Conservation (phyloP, 2,113 vertebrate genomes). For the Pseudorhombus dupliciocellatus region DNA sequence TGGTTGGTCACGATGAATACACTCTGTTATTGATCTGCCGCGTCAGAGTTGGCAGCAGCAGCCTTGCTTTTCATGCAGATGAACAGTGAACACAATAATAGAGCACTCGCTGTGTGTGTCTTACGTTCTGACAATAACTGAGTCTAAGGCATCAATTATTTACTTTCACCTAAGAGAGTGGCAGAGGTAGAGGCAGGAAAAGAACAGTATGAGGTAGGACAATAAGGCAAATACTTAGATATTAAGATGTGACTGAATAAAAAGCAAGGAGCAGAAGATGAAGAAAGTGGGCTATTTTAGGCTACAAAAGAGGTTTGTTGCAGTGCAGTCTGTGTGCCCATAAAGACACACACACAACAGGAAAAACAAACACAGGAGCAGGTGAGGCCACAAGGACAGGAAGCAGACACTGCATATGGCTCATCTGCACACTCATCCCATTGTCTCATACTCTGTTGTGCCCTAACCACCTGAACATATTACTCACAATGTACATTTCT, state of each 20-base stretch:
- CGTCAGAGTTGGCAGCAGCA: slow-evolving; percentile 15
- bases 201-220: not conserved
- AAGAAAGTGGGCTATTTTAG: no score
- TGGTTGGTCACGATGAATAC: slow-evolving; percentile 49
- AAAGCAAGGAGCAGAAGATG: not conserved
- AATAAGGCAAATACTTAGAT: not conserved
- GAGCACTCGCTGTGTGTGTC: slow-evolving; percentile 7
- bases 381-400: slow-evolving; percentile 43
- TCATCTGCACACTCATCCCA: slow-evolving; percentile 8
- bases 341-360: slow-evolving; percentile 1
- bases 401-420: slow-evolving; percentile 41
- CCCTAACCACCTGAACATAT: slow-evolving; percentile 20
- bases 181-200: not conserved
- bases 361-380: slow-evolving; percentile 39
- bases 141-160: slow-evolving; percentile 4
- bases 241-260: not conserved
- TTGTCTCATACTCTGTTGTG: slow-evolving; percentile 34
- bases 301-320: slow-evolving; percentile 16
- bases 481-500: not conserved
- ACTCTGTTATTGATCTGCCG: slow-evolving; percentile 55
- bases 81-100: slow-evolving; percentile 22
- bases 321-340: not conserved
- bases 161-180: slow-evolving; percentile 1
- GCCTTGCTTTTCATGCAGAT: slow-evolving; percentile 42
- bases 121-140: slow-evolving; percentile 10